Evolutionary conservation across 2,113 vertebrate species (phyloP).

Genomic region (chimpanzee (Pan troglodytes)): DNA sequence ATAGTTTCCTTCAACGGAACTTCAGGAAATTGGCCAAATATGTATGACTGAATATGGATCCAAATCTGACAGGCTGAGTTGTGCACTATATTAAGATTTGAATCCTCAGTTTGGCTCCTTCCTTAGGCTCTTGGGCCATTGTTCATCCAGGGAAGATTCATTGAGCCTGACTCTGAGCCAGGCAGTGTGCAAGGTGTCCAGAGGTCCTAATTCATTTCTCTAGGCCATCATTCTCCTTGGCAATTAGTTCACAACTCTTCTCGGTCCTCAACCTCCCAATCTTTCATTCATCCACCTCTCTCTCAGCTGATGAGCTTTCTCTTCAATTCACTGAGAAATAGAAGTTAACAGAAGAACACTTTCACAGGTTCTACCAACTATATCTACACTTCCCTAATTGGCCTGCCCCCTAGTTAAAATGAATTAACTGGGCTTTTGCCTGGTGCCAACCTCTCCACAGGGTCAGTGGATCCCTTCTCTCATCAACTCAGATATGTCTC

Average conservation of each 20-base stretch:
- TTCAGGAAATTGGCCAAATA: conserved; percentile 71
- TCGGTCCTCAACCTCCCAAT: background rate
- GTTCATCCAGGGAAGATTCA: background rate
- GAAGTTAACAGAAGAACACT: background rate
- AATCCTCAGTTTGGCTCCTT: conserved; percentile 19
- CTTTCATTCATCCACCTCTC: background rate
- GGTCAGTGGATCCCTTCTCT: background rate
- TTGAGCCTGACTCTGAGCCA: background rate
- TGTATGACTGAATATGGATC: background rate
- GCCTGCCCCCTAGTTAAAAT: background rate
- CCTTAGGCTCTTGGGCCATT: background rate
- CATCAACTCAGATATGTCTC: background rate
- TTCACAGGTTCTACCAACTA: background rate
- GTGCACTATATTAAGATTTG: background rate
- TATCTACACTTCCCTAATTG: background rate
- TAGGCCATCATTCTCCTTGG: background rate
- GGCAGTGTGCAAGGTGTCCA: background rate
- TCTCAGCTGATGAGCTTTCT: background rate
- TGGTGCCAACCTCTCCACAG: background rate
- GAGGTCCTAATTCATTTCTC: background rate
- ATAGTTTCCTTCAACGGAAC: conserved; percentile 69
- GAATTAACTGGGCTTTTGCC: background rate
- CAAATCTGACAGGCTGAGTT: conserved; percentile 17
- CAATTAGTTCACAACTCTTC: background rate
- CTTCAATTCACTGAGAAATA: background rate